Percentiles rank a stretch among this genome's conserved stretches.
These are phyloP conservation scores for Mimumesa dahlbomi DNA, from an alignment of 2,888 invertebrate species.

Conservation along the genomic window DNA sequence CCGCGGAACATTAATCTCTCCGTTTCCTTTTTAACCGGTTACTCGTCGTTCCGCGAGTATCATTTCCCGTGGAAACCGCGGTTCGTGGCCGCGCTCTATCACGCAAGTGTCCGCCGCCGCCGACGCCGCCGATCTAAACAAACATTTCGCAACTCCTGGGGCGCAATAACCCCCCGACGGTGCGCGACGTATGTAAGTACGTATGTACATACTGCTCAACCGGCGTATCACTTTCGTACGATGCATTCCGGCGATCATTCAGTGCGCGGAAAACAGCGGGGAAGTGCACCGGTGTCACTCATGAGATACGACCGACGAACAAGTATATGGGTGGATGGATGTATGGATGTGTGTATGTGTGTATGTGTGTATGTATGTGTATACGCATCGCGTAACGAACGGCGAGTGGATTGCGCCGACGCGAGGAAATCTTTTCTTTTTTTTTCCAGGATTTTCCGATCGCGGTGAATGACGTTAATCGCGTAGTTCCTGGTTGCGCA, in stretches of 20 bases:
- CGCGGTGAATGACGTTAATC: too few species aligned
- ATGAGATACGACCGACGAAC: not conserved
- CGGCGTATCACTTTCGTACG: conserved; percentile 13
- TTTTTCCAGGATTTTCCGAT: too few species aligned
- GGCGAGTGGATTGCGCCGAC: too few species aligned
- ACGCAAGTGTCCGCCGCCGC: too few species aligned
- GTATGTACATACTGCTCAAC: not conserved
- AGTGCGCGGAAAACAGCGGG: conserved; percentile 4
- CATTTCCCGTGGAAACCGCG: conserved; percentile 9
- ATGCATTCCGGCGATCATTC: conserved; percentile 14
- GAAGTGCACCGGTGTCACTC: not conserved
- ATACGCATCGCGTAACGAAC: too few species aligned
- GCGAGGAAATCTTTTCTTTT: too few species aligned
- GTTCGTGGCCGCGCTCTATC: conserved; percentile 9
- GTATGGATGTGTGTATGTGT: too few species aligned
- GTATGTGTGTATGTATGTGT: too few species aligned
- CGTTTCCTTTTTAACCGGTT: not conserved
- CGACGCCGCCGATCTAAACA: conserved; percentile 21
- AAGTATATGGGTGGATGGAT: too few species aligned
- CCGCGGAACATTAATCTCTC: too few species aligned
- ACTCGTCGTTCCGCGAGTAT: conserved; percentile 5
- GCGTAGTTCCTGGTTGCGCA: too few species aligned
- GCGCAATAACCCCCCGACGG: conserved; percentile 8
- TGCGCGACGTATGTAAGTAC: not conserved
- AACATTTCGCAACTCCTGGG: conserved; percentile 26